A percentile compares a stretch with the other conserved stretches of the same genome.
phyloP scores from a whole-genome alignment of 2,888 invertebrate species.

The Rosalia funebris region DNA sequence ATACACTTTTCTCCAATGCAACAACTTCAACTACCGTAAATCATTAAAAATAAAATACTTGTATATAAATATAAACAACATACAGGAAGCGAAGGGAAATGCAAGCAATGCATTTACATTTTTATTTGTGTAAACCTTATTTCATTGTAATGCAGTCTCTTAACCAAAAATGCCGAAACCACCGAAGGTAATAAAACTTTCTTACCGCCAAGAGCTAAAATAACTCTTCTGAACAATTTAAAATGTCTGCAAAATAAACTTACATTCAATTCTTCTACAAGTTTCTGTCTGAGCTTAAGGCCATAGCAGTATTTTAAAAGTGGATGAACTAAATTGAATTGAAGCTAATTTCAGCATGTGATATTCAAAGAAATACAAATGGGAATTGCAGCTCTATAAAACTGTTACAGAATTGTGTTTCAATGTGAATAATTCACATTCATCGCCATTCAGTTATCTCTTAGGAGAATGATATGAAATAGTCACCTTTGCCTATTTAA shows the following conservation, averaged over 20 bases:
- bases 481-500: too few species aligned
- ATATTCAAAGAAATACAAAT: background rate
- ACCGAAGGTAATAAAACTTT: constrained; percentile 21
- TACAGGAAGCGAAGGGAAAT: too few species aligned
- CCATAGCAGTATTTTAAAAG: background rate
- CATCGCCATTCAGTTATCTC: too few species aligned
- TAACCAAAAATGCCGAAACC: constrained; percentile 1
- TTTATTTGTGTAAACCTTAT: constrained; percentile 3
- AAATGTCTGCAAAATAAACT: constrained; percentile 6
- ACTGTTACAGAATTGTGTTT: too few species aligned
- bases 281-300: background rate
- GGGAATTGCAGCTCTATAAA: too few species aligned
- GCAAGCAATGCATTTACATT: constrained; percentile 21
- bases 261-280: background rate
- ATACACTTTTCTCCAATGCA: too few species aligned
- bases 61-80: constrained; percentile 1
- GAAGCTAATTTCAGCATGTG: background rate
- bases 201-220: background rate
- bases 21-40: too few species aligned
- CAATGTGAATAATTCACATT: too few species aligned
- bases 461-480: too few species aligned
- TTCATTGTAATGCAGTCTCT: constrained; percentile 4
- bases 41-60: too few species aligned
- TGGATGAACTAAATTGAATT: background rate
- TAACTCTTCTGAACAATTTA: constrained; percentile 5